Base-by-base conservation (phyloP, 2,888 invertebrate genomes). In the Xanthia togata region DNA sequence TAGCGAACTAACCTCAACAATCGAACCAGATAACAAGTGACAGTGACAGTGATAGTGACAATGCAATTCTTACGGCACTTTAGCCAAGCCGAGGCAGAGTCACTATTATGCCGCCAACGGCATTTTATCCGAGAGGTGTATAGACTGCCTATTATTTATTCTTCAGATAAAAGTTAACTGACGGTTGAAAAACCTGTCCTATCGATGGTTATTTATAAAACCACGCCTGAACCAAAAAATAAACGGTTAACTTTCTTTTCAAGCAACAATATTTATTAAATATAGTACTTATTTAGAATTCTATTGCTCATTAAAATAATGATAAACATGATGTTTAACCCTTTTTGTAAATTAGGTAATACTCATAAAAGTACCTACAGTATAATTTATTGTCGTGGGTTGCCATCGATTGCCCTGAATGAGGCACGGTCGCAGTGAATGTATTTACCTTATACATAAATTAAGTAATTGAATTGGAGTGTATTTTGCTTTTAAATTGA, bases 321-420 rank as follows among this genome's bases (percentile, higher is more conserved):
- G 41, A 31, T 50, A 23, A 44, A 38, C 63, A 38, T 64, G 20
- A 65, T 75, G 38, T 75, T 44, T 23, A 62, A 79, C 38, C 73
- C 62, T 55, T 77, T 72, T 77, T 47, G 77, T 77, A 55, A 73
- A 80, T 80, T 78, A 63, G 73, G n/a, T 63, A 80, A 41, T n/a
- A n/a, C n/a, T n/a, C n/a, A n/a, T 80, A 63, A 50, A 47, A 14
- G 38, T 62, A 47, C 35, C 4, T n/a, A 20, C 31, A 63, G 23
- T 20, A 41, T 73, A 63, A 78, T 73, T 78, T 62, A 38, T 9
- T 31, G 62, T 55, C 47, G 38, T 47, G 60, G 3, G 38, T 20
- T 41, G 31, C 31, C 23, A 78, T 78, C 73, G 77, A 78, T 73
- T 78, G 55, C 9, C 80, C 53, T n/a, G 17, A 50, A 47, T 55